Percentiles rank a stretch among this genome's conserved stretches.
phyloP scores from a whole-genome alignment of 1,140 invertebrate genomes.

The Cotesia vestalis region DNA sequence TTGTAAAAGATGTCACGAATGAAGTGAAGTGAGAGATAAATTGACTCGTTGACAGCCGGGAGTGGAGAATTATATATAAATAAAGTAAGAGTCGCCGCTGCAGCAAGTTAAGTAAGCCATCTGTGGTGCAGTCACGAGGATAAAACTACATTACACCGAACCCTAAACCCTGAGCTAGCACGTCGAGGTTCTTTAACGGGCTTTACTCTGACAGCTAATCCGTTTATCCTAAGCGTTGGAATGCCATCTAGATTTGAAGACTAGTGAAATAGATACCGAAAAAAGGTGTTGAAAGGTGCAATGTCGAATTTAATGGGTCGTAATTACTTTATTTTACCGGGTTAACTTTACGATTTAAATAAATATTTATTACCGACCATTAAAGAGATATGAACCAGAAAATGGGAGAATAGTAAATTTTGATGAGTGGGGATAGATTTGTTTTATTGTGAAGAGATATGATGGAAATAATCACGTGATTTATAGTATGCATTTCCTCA shows the following conservation, averaged over 20 bases:
- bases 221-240: constrained; percentile 7
- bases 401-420: not conserved
- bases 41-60: not conserved
- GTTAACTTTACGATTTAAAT: constrained; percentile 6
- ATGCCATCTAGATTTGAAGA: constrained; percentile 14
- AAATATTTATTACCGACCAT: not conserved
- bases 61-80: not conserved
- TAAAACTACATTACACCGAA: constrained; percentile 20
- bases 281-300: constrained; percentile 2
- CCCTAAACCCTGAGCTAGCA: not conserved
- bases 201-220: constrained; percentile 18
- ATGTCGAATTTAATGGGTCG: constrained; percentile 11
- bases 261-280: constrained; percentile 5
- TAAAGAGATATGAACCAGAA: not conserved
- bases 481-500: no score
- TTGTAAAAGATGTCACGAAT: not conserved
- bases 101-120: constrained; percentile 1
- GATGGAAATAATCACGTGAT: no score
- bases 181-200: not conserved
- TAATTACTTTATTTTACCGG: constrained; percentile 25
- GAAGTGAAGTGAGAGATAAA: not conserved
- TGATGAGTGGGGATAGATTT: no score
- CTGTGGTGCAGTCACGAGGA: constrained; percentile 5
- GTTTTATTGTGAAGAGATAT: not conserved
- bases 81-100: not conserved